These are phyloP conservation scores for Piscicola geometra DNA, from an alignment of 2,888 invertebrate genomes.

Conservation along the genomic window DNA sequence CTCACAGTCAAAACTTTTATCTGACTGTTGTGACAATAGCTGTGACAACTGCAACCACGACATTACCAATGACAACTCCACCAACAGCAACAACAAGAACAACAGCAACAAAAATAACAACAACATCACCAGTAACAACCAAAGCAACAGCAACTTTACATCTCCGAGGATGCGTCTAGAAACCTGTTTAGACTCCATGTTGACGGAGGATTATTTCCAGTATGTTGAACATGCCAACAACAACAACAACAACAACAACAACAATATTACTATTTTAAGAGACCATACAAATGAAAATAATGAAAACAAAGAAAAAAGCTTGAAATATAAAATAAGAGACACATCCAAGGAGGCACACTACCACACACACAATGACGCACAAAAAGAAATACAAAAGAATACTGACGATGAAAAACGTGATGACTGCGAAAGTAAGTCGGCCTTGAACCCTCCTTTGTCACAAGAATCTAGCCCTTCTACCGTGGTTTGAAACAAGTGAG, in stretches of 20 bases:
- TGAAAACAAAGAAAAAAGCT: background rate
- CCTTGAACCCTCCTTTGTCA: no score
- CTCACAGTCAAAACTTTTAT: background rate
- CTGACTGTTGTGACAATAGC: background rate
- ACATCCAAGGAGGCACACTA: no score
- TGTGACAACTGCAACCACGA: background rate
- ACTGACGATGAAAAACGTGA: no score
- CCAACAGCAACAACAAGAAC: background rate
- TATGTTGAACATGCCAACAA: background rate
- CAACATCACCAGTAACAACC: background rate
- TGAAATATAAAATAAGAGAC: background rate
- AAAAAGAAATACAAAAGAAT: no score
- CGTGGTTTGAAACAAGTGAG: conserved; percentile 20
- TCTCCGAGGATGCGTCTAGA: background rate
- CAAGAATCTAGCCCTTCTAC: conserved; percentile 22
- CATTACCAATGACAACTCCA: background rate
- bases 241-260: background rate
- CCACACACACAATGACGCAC: no score
- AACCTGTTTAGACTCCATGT: background rate
- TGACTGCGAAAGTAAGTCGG: no score
- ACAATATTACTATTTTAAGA: background rate
- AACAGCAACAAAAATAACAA: background rate
- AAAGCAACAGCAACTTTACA: background rate
- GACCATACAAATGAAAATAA: background rate
- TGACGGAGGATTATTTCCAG: background rate